phyloP scores from a whole-genome alignment of 2,888 invertebrate species.

The Drosophila fungiperda region DNA sequence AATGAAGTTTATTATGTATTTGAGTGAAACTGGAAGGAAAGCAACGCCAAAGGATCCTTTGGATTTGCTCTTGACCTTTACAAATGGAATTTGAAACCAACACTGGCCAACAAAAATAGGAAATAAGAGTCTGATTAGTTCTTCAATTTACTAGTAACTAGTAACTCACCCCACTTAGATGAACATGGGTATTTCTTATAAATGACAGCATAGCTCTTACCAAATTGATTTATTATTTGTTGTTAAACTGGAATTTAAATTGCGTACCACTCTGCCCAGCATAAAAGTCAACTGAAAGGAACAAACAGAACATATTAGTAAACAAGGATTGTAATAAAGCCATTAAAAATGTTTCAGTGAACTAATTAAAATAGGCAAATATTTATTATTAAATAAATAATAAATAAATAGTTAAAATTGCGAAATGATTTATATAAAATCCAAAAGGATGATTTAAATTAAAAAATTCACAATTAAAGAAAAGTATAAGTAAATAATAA shows the following conservation, averaged over 20 bases:
- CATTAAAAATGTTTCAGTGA: neutral
- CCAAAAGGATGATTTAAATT: neutral
- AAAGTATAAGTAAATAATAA: neutral
- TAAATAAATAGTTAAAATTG: neutral
- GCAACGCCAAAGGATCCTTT: slow-evolving; percentile 23
- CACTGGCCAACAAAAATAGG: neutral
- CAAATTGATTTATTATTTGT: neutral
- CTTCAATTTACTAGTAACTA: neutral
- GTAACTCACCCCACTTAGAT: neutral
- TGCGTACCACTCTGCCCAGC: neutral
- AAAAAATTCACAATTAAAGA: neutral
- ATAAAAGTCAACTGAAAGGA: neutral
- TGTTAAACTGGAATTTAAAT: neutral
- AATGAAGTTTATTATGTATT: slow-evolving; percentile 59
- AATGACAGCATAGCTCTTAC: neutral
- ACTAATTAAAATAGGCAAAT: neutral
- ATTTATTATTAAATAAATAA: neutral
- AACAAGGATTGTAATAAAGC: neutral
- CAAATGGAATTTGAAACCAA: slow-evolving; percentile 18
- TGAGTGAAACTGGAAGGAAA: slow-evolving; percentile 19
- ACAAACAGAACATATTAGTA: neutral
- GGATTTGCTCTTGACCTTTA: slow-evolving; percentile 21
- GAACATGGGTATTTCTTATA: neutral
- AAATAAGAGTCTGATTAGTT: slow-evolving; percentile 19
- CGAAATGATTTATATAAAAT: too few species aligned